Conservation (phyloP, 2,888 invertebrate genomes). For the Drosophila neoperkinsi region DNA sequence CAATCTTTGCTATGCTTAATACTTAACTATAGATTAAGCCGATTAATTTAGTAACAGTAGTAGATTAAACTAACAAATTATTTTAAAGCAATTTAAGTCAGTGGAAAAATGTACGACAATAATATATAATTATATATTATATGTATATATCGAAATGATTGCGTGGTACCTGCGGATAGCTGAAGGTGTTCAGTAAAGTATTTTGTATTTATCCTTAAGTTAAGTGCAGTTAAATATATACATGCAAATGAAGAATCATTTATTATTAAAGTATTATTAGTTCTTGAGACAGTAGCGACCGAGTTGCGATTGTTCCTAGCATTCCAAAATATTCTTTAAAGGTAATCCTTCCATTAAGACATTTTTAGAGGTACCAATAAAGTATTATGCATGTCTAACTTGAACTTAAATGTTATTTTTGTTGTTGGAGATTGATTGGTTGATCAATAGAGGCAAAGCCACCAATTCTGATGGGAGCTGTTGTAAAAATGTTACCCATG, state of each 20-base stretch:
- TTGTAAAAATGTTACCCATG: constrained; percentile 13
- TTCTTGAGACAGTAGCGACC: not conserved
- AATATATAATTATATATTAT: too few relatives aligned
- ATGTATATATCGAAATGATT: too few relatives aligned
- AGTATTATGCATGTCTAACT: not conserved
- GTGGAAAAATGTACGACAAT: not conserved
- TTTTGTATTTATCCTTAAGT: not conserved
- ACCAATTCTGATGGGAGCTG: constrained; percentile 1
- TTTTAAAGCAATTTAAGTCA: not conserved
- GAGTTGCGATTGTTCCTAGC: not conserved
- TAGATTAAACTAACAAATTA: not conserved
- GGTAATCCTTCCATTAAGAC: not conserved
- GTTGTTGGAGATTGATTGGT: not conserved
- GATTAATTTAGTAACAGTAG: not conserved
- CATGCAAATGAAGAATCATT: not conserved
- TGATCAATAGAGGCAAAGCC: not conserved
- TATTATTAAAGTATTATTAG: not conserved
- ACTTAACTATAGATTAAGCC: not conserved
- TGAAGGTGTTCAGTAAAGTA: not conserved
- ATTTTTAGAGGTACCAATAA: not conserved
- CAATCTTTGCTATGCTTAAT: not conserved
- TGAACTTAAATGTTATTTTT: not conserved
- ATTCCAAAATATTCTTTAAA: not conserved
- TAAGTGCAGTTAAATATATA: not conserved
- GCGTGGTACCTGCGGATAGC: not conserved